These are phyloP conservation scores for Hydractinia echinata DNA, from an alignment of 30 jellyfish, hydroid and myxozoan genomes.

Conservation along the genomic window DNA sequence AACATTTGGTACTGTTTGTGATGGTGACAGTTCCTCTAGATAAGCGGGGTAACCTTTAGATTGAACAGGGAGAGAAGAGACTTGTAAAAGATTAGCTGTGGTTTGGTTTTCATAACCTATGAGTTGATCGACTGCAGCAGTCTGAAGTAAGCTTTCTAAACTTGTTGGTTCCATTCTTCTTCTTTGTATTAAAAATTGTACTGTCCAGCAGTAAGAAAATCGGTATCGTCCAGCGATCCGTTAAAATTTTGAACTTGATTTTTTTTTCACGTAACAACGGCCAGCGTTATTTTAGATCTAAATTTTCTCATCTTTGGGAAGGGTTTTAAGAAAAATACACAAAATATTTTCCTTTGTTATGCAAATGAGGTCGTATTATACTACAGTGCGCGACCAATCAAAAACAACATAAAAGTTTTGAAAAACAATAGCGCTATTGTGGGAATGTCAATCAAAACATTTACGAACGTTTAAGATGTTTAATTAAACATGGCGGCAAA, in stretches of 20 bases:
- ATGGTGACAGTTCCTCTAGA: constrained; percentile 59
- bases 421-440: constrained; percentile 3
- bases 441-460: neutral
- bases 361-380: constrained; percentile 22
- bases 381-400: neutral
- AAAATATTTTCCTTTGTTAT: neutral
- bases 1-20: constrained; percentile 86
- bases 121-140: constrained; percentile 94
- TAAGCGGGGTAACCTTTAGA: constrained; percentile 50
- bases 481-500: too few relatives aligned
- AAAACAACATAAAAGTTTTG: neutral
- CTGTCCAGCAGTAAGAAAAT: constrained; percentile 37
- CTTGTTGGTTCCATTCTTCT: constrained; percentile 32
- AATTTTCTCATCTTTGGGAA: constrained; percentile 9
- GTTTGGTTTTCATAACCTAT: constrained; percentile 60
- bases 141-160: constrained; percentile 81
- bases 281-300: constrained; percentile 34
- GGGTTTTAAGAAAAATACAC: neutral
- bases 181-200: neutral
- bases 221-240: constrained; percentile 59
- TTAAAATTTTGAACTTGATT: neutral
- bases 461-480: neutral
- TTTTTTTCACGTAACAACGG: constrained; percentile 28
- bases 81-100: constrained; percentile 35
- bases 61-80: constrained; percentile 29